A percentile compares a stretch with the other conserved stretches of the same genome.
Conservation (phyloP, 2,113 vertebrate species). For the Tringa solitaria region DNA sequence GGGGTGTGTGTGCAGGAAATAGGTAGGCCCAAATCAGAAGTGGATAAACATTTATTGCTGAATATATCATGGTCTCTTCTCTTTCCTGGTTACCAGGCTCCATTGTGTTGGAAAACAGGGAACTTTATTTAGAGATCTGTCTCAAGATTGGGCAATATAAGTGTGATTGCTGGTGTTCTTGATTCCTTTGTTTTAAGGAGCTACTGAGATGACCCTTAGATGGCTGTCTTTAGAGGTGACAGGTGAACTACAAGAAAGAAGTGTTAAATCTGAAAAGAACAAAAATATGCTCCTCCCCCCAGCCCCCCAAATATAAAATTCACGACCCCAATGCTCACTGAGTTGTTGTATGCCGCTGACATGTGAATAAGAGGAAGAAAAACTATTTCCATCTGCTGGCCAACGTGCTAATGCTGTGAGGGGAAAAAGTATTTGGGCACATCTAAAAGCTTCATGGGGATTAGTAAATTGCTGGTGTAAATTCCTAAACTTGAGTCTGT, state of each 20-base stretch:
- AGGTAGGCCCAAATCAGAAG: background rate
- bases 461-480: background rate
- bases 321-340: background rate
- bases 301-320: background rate
- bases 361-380: background rate
- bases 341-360: background rate
- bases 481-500: background rate
- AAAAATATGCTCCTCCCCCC: rapidly evolving
- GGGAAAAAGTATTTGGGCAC: background rate
- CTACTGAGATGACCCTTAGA: background rate
- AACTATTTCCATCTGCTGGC: background rate
- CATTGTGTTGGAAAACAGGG: background rate
- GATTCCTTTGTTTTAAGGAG: background rate
- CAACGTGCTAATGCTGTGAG: background rate
- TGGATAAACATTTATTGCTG: background rate
- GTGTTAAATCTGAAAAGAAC: background rate
- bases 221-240: background rate
- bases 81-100: background rate
- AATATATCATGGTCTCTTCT: background rate
- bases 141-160: background rate
- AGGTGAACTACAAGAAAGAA: background rate
- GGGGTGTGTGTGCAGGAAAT: background rate
- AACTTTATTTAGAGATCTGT: background rate
- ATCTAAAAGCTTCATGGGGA: background rate
- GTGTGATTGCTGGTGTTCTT: background rate